phyloP scores from a whole-genome alignment of 2,888 invertebrate species.

The Netelia fuscicornis region DNA sequence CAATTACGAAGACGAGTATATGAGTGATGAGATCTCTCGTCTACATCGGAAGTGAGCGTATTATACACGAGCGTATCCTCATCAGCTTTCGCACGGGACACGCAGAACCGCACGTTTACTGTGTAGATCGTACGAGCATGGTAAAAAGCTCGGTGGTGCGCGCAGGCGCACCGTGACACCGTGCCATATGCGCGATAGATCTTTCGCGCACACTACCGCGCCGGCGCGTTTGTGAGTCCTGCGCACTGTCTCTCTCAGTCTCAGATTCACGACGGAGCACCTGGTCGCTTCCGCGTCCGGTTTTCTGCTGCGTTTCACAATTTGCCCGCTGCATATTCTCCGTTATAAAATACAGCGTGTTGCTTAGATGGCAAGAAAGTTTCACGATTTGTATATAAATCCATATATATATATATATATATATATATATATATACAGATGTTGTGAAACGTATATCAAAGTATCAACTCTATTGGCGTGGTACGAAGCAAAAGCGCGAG shows the following conservation, averaged over 20 bases:
- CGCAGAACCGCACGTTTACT: not conserved
- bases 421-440: not conserved
- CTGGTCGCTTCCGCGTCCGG: slow-evolving; percentile 65
- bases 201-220: slow-evolving; percentile 31
- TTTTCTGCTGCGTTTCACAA: slow-evolving; percentile 51
- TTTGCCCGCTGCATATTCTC: slow-evolving; percentile 19
- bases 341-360: slow-evolving; percentile 32
- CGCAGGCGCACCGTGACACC: slow-evolving; percentile 24
- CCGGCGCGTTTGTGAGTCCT: slow-evolving; percentile 25
- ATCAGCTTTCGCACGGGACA: not conserved
- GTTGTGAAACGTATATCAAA: not conserved
- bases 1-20: not conserved
- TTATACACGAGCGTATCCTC: slow-evolving; percentile 1
- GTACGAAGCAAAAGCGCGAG: slow-evolving; percentile 18
- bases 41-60: not conserved
- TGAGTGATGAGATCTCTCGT: not conserved
- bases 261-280: slow-evolving; percentile 15
- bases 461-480: not conserved
- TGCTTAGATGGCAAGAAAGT: slow-evolving; percentile 10
- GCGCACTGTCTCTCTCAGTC: slow-evolving; percentile 32
- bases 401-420: not conserved
- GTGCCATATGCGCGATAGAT: slow-evolving; percentile 44
- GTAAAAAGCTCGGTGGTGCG: not conserved
- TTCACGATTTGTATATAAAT: slow-evolving; percentile 10
- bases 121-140: not conserved